These are phyloP conservation scores for Setophaga kirtlandii DNA, from an alignment of 2,113 vertebrate species.

Conservation along the genomic window DNA sequence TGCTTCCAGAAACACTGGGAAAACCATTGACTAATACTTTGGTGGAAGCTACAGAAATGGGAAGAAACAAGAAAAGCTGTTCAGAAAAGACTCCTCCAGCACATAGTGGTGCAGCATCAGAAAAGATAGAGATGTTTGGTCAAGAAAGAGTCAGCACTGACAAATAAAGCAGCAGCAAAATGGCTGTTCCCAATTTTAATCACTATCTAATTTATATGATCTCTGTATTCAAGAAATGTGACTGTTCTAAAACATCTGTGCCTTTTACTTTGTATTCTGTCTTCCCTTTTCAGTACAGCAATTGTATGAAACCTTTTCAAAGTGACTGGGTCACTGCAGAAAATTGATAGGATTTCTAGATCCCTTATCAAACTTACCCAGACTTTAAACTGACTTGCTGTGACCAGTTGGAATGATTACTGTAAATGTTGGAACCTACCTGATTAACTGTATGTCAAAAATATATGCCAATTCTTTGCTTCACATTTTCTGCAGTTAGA, in stretches of 20 bases:
- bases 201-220: neutral
- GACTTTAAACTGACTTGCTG: neutral
- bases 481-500: neutral
- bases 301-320: neutral
- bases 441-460: neutral
- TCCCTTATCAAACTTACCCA: neutral
- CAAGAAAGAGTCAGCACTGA: neutral
- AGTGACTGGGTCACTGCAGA: neutral
- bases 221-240: slow-evolving; percentile 12
- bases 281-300: slow-evolving; percentile 25
- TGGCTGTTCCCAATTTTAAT: neutral
- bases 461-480: neutral
- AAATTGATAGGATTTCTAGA: neutral
- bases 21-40: slow-evolving; percentile 84
- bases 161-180: slow-evolving; percentile 36
- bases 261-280: slow-evolving; percentile 32
- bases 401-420: neutral
- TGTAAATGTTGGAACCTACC: neutral
- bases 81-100: slow-evolving; percentile 36
- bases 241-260: neutral
- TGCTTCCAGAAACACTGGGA: slow-evolving; percentile 89
- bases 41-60: slow-evolving; percentile 81
- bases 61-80: slow-evolving; percentile 40
- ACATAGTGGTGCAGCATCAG: neutral
- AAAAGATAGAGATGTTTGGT: slow-evolving; percentile 65